Evolutionary conservation across 2,113 vertebrate species (phyloP), one percentile per base, ranked within the genome.

Genomic region (Sylvia atricapilla): DNA sequence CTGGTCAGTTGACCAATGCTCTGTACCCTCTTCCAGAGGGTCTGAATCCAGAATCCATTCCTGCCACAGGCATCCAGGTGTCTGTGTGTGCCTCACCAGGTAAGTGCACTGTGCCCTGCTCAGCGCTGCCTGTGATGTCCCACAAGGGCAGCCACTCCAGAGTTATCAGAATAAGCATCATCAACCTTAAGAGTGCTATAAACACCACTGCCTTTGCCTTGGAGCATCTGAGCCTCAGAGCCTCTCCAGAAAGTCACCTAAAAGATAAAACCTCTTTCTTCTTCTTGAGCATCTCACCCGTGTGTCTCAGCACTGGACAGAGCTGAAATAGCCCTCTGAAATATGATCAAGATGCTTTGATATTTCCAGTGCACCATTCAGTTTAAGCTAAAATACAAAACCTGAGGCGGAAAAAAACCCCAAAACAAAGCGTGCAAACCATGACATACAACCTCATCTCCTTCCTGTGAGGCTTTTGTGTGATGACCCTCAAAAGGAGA

Each of bases 401-500:
- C 46, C 18, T 31, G 21, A 68, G 33, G 8, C 8, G 6, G 5
- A 13, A 75, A 11, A 78, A 39, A 10, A 13, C 12, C 11, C 5
- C 15, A 39, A 19, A 39, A 44, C 0, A 10, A 19, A 39, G 39
- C 0, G 9, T 35, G 4, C 41, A 93, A 68, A 87, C 13, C 28
- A 24, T 47, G 50, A n/a, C 50, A 39, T 37, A 24, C 52, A 64
- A 15, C 49, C 13, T 49, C 77, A 56, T 84, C 73, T 94, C 66
- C 49, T 95, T 91, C 75, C 84, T 81, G 3, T 75, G 60, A 75
- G 60, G 39, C 52, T 92, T 86, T 75, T 86, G 53, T 83, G 78
- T 84, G 95, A 78, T 46, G 66, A 93, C 21, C 66, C 68, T 88
- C 89, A 53, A 73, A 93, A 83, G 76, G 73, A 68, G 80, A 77